Evolutionary conservation across 2,797 vertebrate genomes (phyloP), one percentile per base, ranked within the genome.

Genomic region (Pyrocephalus nanus): DNA sequence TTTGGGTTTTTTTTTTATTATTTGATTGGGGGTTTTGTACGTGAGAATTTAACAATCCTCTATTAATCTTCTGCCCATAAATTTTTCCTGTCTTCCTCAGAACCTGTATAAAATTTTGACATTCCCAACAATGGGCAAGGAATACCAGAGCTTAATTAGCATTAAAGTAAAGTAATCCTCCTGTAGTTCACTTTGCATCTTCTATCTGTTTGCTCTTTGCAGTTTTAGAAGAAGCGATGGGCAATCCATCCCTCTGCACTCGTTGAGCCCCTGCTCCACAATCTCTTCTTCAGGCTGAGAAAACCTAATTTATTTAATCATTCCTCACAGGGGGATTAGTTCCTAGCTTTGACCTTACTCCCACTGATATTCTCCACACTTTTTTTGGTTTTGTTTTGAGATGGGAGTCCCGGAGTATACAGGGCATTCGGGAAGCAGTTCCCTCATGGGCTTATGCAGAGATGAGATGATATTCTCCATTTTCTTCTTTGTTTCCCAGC

Each of bases 231-330:
- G 47, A 5, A 79, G 19, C 1, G 0, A 55, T 22, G 47, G 23
- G 14, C 40, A 77, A n/a, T 61, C 43, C 13, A 48, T 40, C 66
- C 23, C 5, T 50, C 42, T 42, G 32, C 32, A 21, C 30, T 66
- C 22, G 13, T 8, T 40, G 65, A 55, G 11, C 5, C 11, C 6
- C 16, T 3, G 3, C 6, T 8, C 27, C 3, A 0, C 26, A 53
- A 1, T 36, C 36, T 81, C 62, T 66, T 89, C 27, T 77, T 88
- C 36, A 72, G n/a, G 25, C 25, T 75, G 58, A 72, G 61, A 19
- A 75, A 86, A 53, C 42, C 11, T 60, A 11, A 8, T 85, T 82
- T 87, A n/a, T 71, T 72, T 87, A 64, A 47, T 57, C 8, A 60
- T 71, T 79, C 42, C 22, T 90, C 45, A 9, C 9, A 43, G 6